Conservation (phyloP, 1,140 invertebrate genomes). For the Drosophila kohkoa region DNA sequence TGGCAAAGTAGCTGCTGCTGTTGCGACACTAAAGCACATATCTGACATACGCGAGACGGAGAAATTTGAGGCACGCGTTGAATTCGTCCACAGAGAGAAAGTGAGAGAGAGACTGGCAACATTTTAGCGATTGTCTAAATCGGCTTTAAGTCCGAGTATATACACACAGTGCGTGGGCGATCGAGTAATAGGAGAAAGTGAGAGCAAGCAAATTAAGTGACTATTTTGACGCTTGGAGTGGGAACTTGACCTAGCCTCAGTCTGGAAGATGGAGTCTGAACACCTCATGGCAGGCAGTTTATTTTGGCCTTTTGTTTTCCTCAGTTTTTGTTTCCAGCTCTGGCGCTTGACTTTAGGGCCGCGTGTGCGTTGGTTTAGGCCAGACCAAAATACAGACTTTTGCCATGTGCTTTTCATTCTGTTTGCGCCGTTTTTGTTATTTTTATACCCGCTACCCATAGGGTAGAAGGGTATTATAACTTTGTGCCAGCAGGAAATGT, state of each 20-base stretch:
- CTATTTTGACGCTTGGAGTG: constrained; percentile 10
- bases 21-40: constrained; percentile 53
- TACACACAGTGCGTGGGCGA: neutral
- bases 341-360: constrained; percentile 36
- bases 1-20: constrained; percentile 28
- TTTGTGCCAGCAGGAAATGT: no score
- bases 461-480: no score
- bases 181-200: neutral
- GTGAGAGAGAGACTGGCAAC: constrained; percentile 14
- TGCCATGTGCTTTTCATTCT: constrained; percentile 27
- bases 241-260: constrained; percentile 38
- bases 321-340: constrained; percentile 5
- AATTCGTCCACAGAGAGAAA: constrained; percentile 24
- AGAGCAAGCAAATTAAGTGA: constrained; percentile 34
- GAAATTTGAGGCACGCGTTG: constrained; percentile 58
- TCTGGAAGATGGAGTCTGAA: neutral
- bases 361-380: constrained; percentile 8
- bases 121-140: constrained; percentile 12
- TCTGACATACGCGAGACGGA: constrained; percentile 40
- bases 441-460: no score
- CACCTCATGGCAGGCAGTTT: neutral
- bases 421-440: constrained; percentile 26
- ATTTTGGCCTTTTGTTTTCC: constrained; percentile 9
- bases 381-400: constrained; percentile 15
- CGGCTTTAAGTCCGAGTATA: constrained; percentile 29